Conservation (phyloP, 2,797 vertebrate genomes). For the Notolepis coatsorum region DNA sequence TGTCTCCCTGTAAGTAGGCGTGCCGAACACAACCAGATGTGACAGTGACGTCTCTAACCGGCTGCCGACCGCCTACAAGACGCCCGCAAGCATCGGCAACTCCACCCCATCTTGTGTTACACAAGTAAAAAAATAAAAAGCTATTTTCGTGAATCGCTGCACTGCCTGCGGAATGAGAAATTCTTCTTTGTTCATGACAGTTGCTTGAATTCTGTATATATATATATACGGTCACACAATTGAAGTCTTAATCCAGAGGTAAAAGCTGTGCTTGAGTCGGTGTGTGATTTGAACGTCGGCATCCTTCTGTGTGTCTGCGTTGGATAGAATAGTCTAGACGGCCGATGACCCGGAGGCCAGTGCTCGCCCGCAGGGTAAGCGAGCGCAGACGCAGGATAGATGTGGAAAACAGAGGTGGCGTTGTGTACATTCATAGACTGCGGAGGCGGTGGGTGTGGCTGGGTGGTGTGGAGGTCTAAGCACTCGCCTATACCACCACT, state of each 20-base stretch:
- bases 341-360: too few relatives aligned
- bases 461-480: too few relatives aligned
- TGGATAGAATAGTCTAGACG: constrained; percentile 28
- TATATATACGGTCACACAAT: constrained; percentile 40
- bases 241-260: constrained; percentile 31
- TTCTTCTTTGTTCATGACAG: constrained; percentile 40
- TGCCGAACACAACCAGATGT: constrained; percentile 69
- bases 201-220: constrained; percentile 35
- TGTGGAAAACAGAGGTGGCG: too few relatives aligned
- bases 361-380: too few relatives aligned
- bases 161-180: constrained; percentile 47
- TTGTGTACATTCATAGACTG: too few relatives aligned
- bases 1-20: constrained; percentile 52
- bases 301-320: constrained; percentile 41
- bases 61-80: constrained; percentile 71
- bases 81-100: constrained; percentile 71
- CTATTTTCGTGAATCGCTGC: constrained; percentile 62
- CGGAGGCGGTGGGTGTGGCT: too few relatives aligned
- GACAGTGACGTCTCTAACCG: constrained; percentile 64
- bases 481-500: too few relatives aligned
- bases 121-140: constrained; percentile 39
- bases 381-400: too few relatives aligned
- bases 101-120: constrained; percentile 51
- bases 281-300: constrained; percentile 47
- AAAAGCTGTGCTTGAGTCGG: constrained; percentile 30